These are phyloP conservation scores for Ceratina calcarata DNA, from an alignment of 1,140 invertebrate genomes.

Conservation along the genomic window DNA sequence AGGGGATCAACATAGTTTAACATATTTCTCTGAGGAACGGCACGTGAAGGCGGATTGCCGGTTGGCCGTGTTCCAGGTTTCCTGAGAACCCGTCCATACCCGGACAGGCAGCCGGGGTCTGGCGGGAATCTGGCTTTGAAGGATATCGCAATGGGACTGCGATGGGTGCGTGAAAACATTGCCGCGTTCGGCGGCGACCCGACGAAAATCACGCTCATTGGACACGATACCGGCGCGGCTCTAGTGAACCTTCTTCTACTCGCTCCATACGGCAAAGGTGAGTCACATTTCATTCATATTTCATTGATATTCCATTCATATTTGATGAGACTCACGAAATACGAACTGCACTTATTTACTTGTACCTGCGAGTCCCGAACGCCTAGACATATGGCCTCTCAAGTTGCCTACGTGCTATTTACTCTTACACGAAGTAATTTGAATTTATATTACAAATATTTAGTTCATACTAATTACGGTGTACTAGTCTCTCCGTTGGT, in stretches of 20 bases:
- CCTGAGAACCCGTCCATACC: conserved; percentile 83
- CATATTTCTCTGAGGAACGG: not conserved
- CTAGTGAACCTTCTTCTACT: conserved; percentile 91
- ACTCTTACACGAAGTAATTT: too few species aligned
- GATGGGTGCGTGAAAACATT: conserved; percentile 90
- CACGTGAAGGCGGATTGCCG: conserved; percentile 26
- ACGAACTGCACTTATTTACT: too few species aligned
- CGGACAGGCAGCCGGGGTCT: conserved; percentile 78
- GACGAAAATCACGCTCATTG: conserved; percentile 90
- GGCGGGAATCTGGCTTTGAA: conserved; percentile 86
- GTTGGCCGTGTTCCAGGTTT: conserved; percentile 82
- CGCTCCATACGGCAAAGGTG: conserved; percentile 87
- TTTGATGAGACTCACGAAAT: too few species aligned
- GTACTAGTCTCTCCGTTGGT: too few species aligned
- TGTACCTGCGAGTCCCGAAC: too few species aligned
- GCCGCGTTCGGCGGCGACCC: conserved; percentile 91
- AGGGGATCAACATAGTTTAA: conserved; percentile 3
- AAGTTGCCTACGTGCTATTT: too few species aligned
- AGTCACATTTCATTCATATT: conserved; percentile 28
- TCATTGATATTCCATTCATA: too few species aligned
- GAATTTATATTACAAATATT: too few species aligned
- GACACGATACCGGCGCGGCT: conserved; percentile 92
- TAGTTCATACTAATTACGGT: too few species aligned
- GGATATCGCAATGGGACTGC: conserved; percentile 88
- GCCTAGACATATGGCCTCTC: too few species aligned